Evolutionary conservation across 2,113 vertebrate genomes (phyloP).

Genomic region (Phalacrocorax aristotelis): DNA sequence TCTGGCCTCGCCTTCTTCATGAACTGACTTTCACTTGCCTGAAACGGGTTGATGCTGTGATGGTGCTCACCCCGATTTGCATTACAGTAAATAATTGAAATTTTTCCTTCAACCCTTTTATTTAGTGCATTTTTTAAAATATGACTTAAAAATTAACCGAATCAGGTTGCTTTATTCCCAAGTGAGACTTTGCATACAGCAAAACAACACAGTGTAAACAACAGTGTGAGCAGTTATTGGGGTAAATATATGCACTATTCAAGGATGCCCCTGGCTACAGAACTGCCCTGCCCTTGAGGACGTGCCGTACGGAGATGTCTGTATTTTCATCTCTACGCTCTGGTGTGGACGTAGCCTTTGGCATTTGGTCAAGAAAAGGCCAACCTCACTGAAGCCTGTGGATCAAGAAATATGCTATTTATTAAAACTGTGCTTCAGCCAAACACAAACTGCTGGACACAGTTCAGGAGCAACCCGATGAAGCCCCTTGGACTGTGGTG

Average conservation of each 20-base stretch:
- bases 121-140: background rate
- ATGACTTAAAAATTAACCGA: background rate
- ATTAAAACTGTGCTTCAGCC: background rate
- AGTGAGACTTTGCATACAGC: background rate
- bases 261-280: background rate
- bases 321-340: background rate
- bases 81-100: background rate
- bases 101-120: background rate
- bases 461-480: background rate
- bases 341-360: accelerated
- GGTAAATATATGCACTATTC: background rate
- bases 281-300: background rate
- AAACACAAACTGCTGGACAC: background rate
- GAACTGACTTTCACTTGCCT: background rate
- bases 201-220: background rate
- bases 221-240: background rate
- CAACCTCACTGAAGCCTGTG: background rate
- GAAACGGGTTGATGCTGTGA: background rate
- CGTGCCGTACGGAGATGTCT: background rate
- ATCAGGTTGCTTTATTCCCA: background rate
- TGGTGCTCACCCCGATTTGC: background rate
- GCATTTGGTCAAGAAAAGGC: background rate
- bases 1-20: background rate
- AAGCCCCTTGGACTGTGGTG: background rate
- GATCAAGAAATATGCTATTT: background rate